Evolutionary conservation across 2,888 invertebrate species (phyloP).

Genomic region (Chironomus riparius): DNA sequence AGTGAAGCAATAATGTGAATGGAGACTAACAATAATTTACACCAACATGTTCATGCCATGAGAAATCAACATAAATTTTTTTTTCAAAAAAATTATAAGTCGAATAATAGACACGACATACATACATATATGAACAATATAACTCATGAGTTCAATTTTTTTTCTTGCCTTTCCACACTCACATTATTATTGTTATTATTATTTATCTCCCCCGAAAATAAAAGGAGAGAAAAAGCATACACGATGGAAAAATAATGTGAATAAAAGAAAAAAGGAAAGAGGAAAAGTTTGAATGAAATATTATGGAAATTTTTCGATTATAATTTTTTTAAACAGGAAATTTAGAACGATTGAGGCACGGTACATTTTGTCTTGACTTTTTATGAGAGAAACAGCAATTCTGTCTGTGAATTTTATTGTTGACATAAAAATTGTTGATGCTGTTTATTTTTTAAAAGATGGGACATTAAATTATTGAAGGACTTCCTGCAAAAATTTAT

Average conservation of each 20-base stretch:
- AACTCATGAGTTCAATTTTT: not conserved
- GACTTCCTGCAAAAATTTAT: too few species aligned
- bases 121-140: not conserved
- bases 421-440: too few species aligned
- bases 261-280: not conserved
- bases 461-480: too few species aligned
- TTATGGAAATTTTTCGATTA: conserved; percentile 16
- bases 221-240: not conserved
- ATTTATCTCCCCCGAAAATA: not conserved
- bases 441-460: too few species aligned
- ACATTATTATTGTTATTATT: not conserved
- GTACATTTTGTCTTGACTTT: too few species aligned
- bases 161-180: not conserved
- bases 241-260: not conserved
- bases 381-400: too few species aligned
- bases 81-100: not conserved
- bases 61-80: not conserved
- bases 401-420: too few species aligned
- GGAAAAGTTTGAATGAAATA: conserved; percentile 5
- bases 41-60: not conserved
- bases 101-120: not conserved
- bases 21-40: not conserved
- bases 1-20: too few species aligned
- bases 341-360: too few species aligned
- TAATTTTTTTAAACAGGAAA: not conserved